These are phyloP conservation scores for Crocuta crocuta DNA, from an alignment of 2,113 vertebrate genomes.

Conservation along the genomic window DNA sequence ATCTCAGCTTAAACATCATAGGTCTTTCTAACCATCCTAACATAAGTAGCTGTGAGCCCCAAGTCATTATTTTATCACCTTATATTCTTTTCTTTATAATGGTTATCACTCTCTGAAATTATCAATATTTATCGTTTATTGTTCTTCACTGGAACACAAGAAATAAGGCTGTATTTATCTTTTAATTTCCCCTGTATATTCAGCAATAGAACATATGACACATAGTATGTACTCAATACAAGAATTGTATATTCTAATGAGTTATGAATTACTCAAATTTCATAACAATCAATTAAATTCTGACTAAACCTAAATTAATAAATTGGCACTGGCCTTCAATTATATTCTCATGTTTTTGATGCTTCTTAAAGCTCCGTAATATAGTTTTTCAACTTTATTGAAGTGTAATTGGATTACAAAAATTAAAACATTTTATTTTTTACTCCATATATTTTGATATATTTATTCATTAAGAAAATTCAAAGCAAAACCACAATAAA, in stretches of 20 bases:
- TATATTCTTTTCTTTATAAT: background rate
- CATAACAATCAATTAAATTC: background rate
- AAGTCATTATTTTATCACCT: background rate
- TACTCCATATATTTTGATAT: background rate
- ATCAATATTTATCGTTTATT: background rate
- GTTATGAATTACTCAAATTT: background rate
- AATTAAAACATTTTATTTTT: background rate
- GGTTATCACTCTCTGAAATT: background rate
- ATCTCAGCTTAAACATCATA: background rate
- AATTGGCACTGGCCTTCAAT: background rate
- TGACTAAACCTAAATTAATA: background rate
- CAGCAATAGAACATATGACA: background rate
- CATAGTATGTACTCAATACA: background rate
- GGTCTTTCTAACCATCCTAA: background rate
- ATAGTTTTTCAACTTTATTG: background rate
- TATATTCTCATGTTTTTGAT: background rate
- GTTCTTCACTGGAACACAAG: background rate
- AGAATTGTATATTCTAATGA: background rate
- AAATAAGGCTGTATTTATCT: background rate
- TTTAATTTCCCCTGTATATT: background rate
- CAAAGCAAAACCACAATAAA: background rate
- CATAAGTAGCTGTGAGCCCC: background rate
- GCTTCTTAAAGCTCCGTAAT: background rate
- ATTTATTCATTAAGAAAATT: background rate
- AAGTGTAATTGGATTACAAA: background rate